Percentiles rank a stretch among this genome's conserved stretches.
These are phyloP conservation scores for Corythaeola cristata DNA, from an alignment of 2,113 vertebrate genomes.

Conservation along the genomic window DNA sequence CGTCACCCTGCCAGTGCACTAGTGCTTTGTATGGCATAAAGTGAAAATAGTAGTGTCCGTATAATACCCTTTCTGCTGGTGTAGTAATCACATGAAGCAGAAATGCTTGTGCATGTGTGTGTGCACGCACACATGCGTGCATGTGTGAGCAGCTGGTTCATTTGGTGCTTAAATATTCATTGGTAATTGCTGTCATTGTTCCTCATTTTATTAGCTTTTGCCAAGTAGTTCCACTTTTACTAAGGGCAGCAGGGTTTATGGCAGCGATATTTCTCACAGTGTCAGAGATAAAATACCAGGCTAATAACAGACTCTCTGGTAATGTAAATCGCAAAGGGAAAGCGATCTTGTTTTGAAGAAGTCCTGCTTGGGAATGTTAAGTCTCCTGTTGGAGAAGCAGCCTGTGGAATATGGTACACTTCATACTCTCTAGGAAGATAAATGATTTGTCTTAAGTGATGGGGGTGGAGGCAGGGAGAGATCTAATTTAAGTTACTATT, in stretches of 20 bases:
- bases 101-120: background rate
- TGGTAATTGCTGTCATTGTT: slow-evolving; percentile 60
- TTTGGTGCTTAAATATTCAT: slow-evolving; percentile 60
- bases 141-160: background rate
- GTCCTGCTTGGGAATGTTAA: slow-evolving; percentile 38
- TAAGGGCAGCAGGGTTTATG: slow-evolving; percentile 74
- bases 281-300: slow-evolving; percentile 75
- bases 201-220: slow-evolving; percentile 76
- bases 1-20: background rate
- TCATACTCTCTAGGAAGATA: slow-evolving; percentile 49
- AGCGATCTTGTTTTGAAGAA: slow-evolving; percentile 48
- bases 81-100: background rate
- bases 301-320: slow-evolving; percentile 70
- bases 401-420: slow-evolving; percentile 20
- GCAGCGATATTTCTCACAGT: slow-evolving; percentile 70
- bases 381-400: slow-evolving; percentile 33
- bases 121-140: accelerated
- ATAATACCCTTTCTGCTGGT: background rate
- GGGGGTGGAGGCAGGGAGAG: background rate
- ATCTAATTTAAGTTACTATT: slow-evolving; percentile 37
- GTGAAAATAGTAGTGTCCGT: background rate
- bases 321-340: slow-evolving; percentile 58
- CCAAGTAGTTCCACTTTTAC: slow-evolving; percentile 73
- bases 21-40: background rate
- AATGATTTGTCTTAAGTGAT: slow-evolving; percentile 64